phyloP scores from a whole-genome alignment of 2,797 vertebrate species.

The Spea hammondii region DNA sequence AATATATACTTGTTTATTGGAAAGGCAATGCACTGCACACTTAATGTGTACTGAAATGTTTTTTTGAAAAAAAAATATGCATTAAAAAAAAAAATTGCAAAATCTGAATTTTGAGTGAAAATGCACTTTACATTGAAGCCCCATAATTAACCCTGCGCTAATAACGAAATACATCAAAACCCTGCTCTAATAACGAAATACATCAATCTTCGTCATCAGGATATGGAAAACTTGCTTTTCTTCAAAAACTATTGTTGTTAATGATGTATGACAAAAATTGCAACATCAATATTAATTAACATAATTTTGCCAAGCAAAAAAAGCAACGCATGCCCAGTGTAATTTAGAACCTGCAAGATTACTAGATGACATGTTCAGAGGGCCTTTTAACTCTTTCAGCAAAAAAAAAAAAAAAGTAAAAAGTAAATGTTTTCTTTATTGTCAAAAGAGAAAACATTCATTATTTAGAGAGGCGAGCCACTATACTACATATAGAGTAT shows the following conservation, averaged over 20 bases:
- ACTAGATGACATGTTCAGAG: neutral
- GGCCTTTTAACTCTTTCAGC: too few species aligned
- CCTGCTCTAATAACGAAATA: constrained; percentile 14
- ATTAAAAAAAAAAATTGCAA: too few species aligned
- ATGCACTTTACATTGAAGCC: neutral
- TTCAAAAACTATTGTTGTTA: constrained; percentile 44
- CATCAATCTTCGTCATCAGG: constrained; percentile 28
- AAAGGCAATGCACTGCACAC: too few species aligned
- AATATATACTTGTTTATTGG: too few species aligned
- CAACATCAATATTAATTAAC: constrained; percentile 48
- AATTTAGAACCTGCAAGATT: constrained; percentile 19
- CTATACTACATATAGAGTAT: too few species aligned
- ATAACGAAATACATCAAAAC: constrained; percentile 32
- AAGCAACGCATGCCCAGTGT: constrained; percentile 11
- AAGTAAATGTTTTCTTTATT: too few species aligned
- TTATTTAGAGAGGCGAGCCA: too few species aligned
- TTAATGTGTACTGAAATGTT: too few species aligned
- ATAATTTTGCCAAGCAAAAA: constrained; percentile 23
- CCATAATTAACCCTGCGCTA: neutral
- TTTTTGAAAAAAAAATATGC: too few species aligned
- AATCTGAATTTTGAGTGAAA: too few species aligned
- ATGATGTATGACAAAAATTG: constrained; percentile 50
- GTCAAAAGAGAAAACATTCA: too few species aligned
- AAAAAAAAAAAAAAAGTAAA: too few species aligned
- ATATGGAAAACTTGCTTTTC: constrained; percentile 27